Evolutionary conservation across 2,113 vertebrate species (phyloP).

Genomic region (Lonchura striata): DNA sequence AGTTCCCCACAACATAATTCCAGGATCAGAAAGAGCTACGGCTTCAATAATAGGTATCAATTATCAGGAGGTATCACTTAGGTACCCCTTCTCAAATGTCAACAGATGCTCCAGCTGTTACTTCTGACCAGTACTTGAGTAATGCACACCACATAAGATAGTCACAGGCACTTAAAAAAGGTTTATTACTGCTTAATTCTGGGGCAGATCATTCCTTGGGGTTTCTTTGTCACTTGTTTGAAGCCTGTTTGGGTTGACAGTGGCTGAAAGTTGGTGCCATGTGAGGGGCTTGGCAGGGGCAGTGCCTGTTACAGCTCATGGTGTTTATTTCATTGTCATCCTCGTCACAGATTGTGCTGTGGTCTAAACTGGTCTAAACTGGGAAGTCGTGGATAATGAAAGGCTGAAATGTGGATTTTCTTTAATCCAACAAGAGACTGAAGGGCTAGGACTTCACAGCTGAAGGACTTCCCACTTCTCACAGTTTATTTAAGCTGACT

Average conservation of each 20-base stretch:
- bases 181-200: not conserved
- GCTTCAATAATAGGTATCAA: slow-evolving; percentile 88
- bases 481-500: not conserved
- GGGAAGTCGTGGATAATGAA: not conserved
- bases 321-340: not conserved
- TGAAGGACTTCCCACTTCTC: not conserved
- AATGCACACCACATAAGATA: not conserved
- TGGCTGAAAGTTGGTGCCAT: not conserved
- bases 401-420: not conserved
- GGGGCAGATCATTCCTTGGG: not conserved
- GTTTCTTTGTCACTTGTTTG: not conserved
- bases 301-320: not conserved
- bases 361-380: not conserved
- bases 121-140: slow-evolving; percentile 15
- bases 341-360: not conserved
- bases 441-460: not conserved
- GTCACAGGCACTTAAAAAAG: not conserved
- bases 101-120: not conserved
- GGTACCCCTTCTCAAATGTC: slow-evolving; percentile 32
- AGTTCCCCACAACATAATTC: slow-evolving; percentile 88
- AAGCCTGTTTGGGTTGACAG: not conserved
- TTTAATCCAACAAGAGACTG: not conserved
- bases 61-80: slow-evolving; percentile 8
- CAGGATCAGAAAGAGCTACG: slow-evolving; percentile 87
- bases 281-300: not conserved